Base-by-base conservation (phyloP, 2,113 vertebrate genomes). In the Phylloscopus trochilus region DNA sequence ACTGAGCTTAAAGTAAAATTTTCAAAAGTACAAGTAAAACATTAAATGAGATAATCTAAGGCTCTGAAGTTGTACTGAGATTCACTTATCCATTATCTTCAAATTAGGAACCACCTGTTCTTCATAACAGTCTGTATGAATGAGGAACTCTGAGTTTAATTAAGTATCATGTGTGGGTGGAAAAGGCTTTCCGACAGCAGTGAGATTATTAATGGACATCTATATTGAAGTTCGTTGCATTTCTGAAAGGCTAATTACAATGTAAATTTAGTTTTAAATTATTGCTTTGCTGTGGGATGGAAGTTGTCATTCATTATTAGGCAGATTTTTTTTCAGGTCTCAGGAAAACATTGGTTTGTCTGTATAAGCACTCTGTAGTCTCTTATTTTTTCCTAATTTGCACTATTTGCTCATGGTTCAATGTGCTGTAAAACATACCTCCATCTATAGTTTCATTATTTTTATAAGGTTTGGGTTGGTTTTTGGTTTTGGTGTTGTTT, bases 241-340 rank as follows among this genome's bases (percentile, higher is more conserved):
- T 97, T 98, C 97, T 98, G 96, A 98, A 97, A 97, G 96, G 89
- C 97, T 98, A 98, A 98, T 98, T 98, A 97, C 93, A 97, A 97
- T 97, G 97, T 98, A 98, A 98, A 98, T 98, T 98, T 98, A 97
- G 96, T 96, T 98, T 97, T 97, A 97, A 98, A 98, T 98, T 98
- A 98, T 97, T 98, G 95, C 97, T 98, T 97, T 98, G 93, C 89
- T 94, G 90, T 95, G 95, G 94, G 84, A 97, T 97, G 91, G 92
- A 94, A 97, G 87, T 93, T 98, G 85, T 97, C 96, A 97, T 96
- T 95, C 96, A 95, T 97, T 97, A 98, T 96, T 90, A 96, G 96
- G 37, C 1, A 13, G 74, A 12, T 73, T 86, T 89, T 94, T 96
- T 90, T 83, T 85, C 67, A 89, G 33, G 83, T 92, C 83, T 92